Conservation (phyloP, 2,797 vertebrate genomes). For the Todus mexicanus region DNA sequence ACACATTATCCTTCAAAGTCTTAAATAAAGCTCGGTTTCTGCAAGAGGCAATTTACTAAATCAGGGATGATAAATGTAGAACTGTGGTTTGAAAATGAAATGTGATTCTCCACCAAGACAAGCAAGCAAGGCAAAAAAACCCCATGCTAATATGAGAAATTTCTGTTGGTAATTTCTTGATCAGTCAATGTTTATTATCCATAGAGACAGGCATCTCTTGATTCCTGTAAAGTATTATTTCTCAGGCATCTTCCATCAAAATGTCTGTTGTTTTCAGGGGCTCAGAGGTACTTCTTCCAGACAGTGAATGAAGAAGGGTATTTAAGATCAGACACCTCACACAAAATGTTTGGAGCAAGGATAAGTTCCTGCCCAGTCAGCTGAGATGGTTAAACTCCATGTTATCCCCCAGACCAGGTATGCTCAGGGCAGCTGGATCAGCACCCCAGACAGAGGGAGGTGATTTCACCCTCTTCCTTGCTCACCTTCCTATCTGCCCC, state of each 20-base stretch:
- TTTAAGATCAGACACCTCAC: background rate
- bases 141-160: background rate
- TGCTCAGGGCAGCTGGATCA: background rate
- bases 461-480: background rate
- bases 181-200: background rate
- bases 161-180: conserved; percentile 9
- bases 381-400: background rate
- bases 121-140: background rate
- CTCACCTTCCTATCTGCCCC: background rate
- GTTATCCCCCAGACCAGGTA: background rate
- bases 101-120: conserved; percentile 18
- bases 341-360: background rate
- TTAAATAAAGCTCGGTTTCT: conserved; percentile 42
- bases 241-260: background rate
- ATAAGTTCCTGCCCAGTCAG: background rate
- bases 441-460: background rate
- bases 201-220: background rate
- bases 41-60: conserved; percentile 42
- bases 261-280: background rate
- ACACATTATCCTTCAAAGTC: conserved; percentile 17
- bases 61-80: conserved; percentile 50
- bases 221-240: background rate
- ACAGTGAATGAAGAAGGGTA: background rate
- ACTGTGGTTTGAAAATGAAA: background rate
- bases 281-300: background rate